Evolutionary conservation across 2,113 vertebrate species (phyloP).

Genomic region (Telmatochromis brichardi): DNA sequence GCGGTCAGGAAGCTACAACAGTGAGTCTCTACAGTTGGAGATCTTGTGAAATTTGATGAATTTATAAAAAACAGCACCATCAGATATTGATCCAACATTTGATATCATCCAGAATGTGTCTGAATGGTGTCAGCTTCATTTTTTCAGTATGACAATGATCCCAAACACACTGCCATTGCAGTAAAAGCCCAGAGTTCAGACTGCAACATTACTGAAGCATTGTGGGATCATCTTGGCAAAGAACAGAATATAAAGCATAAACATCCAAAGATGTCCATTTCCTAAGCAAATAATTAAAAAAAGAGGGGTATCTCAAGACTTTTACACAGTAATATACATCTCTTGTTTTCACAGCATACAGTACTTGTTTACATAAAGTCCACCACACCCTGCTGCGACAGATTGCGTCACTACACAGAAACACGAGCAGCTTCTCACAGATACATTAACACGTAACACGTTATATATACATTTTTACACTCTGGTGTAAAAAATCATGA

Average conservation of each 20-base stretch:
- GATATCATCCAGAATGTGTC: accelerated
- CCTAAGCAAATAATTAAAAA: neutral
- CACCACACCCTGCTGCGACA: neutral
- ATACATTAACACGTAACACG: neutral
- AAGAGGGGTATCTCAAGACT: neutral
- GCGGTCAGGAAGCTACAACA: neutral
- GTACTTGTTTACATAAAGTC: neutral
- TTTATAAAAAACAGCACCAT: neutral
- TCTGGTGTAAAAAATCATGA: neutral
- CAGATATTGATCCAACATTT: neutral
- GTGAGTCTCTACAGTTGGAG: neutral
- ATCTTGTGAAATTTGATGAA: neutral
- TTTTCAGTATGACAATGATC: neutral
- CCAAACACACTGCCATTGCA: neutral
- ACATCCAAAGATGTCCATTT: neutral
- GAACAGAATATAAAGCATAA: neutral
- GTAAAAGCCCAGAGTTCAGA: neutral
- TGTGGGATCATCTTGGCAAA: neutral
- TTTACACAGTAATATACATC: neutral
- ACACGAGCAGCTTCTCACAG: neutral
- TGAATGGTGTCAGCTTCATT: neutral
- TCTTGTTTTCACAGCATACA: neutral
- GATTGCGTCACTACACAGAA: constrained; percentile 17
- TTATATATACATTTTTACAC: neutral
- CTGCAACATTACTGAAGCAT: neutral